Evolutionary conservation across 2,888 invertebrate genomes (phyloP).

Genomic region (Aspidapion aeneum): DNA sequence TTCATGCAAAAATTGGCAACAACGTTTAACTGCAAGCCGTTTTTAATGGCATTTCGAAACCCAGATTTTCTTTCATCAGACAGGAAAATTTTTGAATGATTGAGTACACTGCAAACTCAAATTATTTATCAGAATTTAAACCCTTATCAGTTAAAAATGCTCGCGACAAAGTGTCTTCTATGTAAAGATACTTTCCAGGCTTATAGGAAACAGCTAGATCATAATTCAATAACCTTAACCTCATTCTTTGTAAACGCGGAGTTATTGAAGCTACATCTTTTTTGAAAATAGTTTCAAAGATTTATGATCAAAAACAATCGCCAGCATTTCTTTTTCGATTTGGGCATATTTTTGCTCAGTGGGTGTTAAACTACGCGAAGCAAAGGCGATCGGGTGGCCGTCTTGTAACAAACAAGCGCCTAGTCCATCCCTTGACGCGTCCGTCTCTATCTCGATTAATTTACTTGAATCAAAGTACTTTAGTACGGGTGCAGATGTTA

Average conservation of each 20-base stretch:
- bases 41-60: constrained; percentile 2
- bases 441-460: constrained; percentile 34
- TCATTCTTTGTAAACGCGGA: constrained; percentile 8
- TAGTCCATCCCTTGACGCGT: constrained; percentile 32
- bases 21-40: not conserved
- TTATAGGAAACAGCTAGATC: constrained; percentile 6
- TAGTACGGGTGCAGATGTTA: constrained; percentile 30
- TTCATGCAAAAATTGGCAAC: constrained; percentile 1
- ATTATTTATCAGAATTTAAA: constrained; percentile 3
- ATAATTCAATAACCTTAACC: constrained; percentile 1
- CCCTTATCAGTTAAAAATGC: constrained; percentile 1
- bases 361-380: constrained; percentile 34
- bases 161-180: not conserved
- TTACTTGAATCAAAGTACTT: constrained; percentile 29
- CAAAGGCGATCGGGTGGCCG: constrained; percentile 36
- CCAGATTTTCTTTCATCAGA: constrained; percentile 1
- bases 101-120: not conserved
- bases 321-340: constrained; percentile 42
- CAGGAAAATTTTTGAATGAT: not conserved
- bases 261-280: not conserved
- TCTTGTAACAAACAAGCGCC: constrained; percentile 39
- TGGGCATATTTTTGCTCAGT: constrained; percentile 39
- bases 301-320: constrained; percentile 35
- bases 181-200: constrained; percentile 1
- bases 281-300: constrained; percentile 14